phyloP scores from a whole-genome alignment of 2,113 vertebrate species.

The Perca schrenkii region DNA sequence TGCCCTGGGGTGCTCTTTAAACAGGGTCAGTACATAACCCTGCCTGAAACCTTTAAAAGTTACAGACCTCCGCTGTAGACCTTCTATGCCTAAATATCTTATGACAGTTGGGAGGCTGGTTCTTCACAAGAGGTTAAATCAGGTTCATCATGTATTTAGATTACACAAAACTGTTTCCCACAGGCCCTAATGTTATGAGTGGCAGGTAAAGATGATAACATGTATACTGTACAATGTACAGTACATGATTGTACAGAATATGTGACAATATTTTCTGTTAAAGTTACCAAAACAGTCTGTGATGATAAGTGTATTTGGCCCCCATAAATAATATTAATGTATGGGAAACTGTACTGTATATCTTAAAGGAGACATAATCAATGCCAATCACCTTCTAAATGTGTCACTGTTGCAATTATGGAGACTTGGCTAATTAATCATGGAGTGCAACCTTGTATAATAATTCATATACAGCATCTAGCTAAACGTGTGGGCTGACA shows the following conservation, averaged over 20 bases:
- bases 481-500: constrained; percentile 50
- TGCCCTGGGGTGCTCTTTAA: constrained; percentile 54
- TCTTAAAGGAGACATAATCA: constrained; percentile 32
- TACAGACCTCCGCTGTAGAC: constrained; percentile 46
- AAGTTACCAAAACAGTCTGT: constrained; percentile 2
- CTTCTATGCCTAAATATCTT: constrained; percentile 53
- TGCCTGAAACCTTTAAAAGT: constrained; percentile 66
- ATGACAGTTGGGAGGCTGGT: constrained; percentile 15
- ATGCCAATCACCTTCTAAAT: constrained; percentile 39
- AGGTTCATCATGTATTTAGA: constrained; percentile 7
- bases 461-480: constrained; percentile 52
- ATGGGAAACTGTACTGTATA: constrained; percentile 4
- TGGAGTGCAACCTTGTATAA: constrained; percentile 33
- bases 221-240: constrained; percentile 39
- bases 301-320: constrained; percentile 27
- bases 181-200: neutral
- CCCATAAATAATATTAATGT: constrained; percentile 32
- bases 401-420: constrained; percentile 34
- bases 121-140: constrained; percentile 40
- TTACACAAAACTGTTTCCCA: constrained; percentile 1
- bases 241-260: constrained; percentile 14
- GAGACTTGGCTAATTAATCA: constrained; percentile 15
- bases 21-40: constrained; percentile 54
- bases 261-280: constrained; percentile 5
- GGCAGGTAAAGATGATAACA: constrained; percentile 8